Evolutionary conservation across 2,113 vertebrate species (phyloP).

Genomic region (Lycaon pictus): DNA sequence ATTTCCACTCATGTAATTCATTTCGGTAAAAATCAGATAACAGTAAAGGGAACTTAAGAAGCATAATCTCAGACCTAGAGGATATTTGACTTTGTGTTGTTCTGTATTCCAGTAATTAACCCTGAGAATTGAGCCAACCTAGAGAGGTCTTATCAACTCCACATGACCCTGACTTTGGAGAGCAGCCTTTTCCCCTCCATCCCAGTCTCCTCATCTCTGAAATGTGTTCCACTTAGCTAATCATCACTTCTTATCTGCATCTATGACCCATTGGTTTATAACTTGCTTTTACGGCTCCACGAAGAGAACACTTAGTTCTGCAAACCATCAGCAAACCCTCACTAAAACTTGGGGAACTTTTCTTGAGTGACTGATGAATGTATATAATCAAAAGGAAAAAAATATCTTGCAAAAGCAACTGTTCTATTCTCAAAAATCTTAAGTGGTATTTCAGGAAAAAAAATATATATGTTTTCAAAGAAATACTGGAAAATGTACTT

Average conservation of each 20-base stretch:
- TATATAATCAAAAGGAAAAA: background rate
- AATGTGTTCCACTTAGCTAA: background rate
- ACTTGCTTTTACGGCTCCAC: background rate
- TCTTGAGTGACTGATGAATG: background rate
- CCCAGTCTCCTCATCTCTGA: background rate
- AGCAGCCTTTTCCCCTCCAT: background rate
- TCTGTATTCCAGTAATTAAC: background rate
- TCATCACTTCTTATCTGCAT: background rate
- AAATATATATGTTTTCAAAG: background rate
- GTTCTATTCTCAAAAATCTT: background rate
- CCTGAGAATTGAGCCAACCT: background rate
- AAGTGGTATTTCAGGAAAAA: background rate
- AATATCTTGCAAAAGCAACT: background rate
- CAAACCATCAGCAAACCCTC: background rate
- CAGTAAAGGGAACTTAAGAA: background rate
- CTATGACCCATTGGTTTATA: background rate
- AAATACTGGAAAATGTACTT: background rate
- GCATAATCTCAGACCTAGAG: background rate
- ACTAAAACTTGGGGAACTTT: background rate
- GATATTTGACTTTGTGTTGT: background rate
- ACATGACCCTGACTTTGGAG: background rate
- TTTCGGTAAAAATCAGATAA: conserved; percentile 10
- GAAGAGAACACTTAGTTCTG: background rate
- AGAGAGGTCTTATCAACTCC: background rate
- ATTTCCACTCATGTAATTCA: background rate